Conservation (phyloP, 2,888 invertebrate genomes). For the Pammene fasciana region DNA sequence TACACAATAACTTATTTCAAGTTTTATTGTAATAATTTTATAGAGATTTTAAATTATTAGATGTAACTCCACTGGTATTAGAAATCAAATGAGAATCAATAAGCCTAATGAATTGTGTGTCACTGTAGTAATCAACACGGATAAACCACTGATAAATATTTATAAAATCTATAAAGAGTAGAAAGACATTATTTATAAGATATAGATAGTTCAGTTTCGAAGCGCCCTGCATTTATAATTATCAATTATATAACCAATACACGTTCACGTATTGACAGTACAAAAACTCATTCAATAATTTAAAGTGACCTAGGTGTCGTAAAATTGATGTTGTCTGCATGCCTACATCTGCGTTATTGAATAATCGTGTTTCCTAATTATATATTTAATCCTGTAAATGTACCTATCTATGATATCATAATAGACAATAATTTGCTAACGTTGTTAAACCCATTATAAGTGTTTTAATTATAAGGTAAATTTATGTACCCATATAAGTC, state of each 20-base stretch:
- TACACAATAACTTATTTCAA: too few relatives aligned
- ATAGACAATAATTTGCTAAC: constrained; percentile 48
- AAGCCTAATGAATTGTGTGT: too few relatives aligned
- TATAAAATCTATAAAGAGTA: too few relatives aligned
- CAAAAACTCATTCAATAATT: constrained; percentile 3
- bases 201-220: not conserved
- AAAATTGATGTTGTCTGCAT: constrained; percentile 19
- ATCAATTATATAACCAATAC: not conserved
- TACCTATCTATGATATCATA: constrained; percentile 32
- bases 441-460: constrained; percentile 43
- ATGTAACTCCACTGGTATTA: too few relatives aligned
- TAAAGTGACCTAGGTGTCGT: constrained; percentile 15
- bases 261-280: constrained; percentile 5
- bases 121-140: too few relatives aligned
- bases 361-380: constrained; percentile 4
- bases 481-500: constrained; percentile 32
- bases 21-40: too few relatives aligned
- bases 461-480: constrained; percentile 19
- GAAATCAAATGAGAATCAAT: too few relatives aligned
- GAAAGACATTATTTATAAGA: too few relatives aligned
- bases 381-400: constrained; percentile 4
- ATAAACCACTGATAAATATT: too few relatives aligned
- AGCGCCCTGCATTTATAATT: not conserved
- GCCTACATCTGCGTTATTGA: constrained; percentile 16
- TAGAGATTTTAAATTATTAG: too few relatives aligned